These are phyloP conservation scores for Lasiommata megera DNA, from an alignment of 2,888 invertebrate genomes.

Conservation along the genomic window DNA sequence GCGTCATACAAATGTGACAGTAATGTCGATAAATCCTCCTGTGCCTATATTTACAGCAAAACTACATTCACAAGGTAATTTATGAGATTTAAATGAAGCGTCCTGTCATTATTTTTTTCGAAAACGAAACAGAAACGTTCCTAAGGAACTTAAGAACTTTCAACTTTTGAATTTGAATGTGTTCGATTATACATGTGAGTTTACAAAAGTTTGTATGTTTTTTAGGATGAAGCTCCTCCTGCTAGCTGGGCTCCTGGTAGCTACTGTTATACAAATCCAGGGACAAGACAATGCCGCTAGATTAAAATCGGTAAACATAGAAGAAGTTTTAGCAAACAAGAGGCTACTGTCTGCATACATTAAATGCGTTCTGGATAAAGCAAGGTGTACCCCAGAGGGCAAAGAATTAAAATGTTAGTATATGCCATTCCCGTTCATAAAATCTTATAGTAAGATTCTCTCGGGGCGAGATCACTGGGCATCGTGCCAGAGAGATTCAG, in stretches of 20 bases:
- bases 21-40: too few relatives aligned
- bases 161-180: too few relatives aligned
- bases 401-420: constrained; percentile 85
- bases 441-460: background rate
- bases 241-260: constrained; percentile 36
- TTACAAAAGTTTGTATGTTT: background rate
- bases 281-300: constrained; percentile 80
- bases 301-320: constrained; percentile 86
- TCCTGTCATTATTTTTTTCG: too few relatives aligned
- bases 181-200: too few relatives aligned
- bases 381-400: constrained; percentile 86
- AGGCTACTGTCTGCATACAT: constrained; percentile 85
- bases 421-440: background rate
- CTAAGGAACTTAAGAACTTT: too few relatives aligned
- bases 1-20: too few relatives aligned
- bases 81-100: too few relatives aligned
- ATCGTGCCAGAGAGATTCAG: background rate
- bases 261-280: constrained; percentile 31
- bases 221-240: constrained; percentile 51
- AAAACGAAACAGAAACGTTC: too few relatives aligned
- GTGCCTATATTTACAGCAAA: too few relatives aligned
- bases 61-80: too few relatives aligned
- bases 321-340: constrained; percentile 85
- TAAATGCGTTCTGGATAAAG: constrained; percentile 84
- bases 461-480: background rate